phyloP scores from a whole-genome alignment of 2,888 invertebrate genomes.

The Margaritifera margaritifera region DNA sequence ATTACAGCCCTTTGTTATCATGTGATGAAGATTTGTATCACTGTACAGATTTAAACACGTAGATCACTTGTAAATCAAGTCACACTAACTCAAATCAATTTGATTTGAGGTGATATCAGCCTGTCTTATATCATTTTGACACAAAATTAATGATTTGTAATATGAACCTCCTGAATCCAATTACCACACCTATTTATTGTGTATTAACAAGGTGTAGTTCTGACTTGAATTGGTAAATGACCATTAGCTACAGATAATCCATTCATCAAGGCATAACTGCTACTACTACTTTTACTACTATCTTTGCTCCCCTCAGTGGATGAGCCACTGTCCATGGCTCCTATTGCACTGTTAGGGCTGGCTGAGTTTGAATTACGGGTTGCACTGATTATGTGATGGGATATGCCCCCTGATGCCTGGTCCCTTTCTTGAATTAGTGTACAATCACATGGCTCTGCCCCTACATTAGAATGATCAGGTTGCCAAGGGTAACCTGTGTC shows the following conservation, averaged over 20 bases:
- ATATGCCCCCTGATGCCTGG: slow-evolving; percentile 26
- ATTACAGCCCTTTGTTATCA: too few relatives aligned
- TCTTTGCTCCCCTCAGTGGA: slow-evolving; percentile 65
- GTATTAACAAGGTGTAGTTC: slow-evolving; percentile 57
- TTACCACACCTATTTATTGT: slow-evolving; percentile 1
- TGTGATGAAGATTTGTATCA: too few relatives aligned
- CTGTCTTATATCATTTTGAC: too few relatives aligned
- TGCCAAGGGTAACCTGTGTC: slow-evolving; percentile 28
- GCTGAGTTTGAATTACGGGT: slow-evolving; percentile 47
- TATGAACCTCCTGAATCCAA: not conserved
- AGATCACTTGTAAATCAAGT: too few relatives aligned
- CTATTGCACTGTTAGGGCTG: slow-evolving; percentile 59
- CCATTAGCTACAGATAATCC: slow-evolving; percentile 66
- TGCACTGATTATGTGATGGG: slow-evolving; percentile 30
- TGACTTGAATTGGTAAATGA: slow-evolving; percentile 72
- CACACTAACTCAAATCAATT: too few relatives aligned
- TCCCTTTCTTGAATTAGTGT: slow-evolving; percentile 36
- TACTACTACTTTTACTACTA: slow-evolving; percentile 65
- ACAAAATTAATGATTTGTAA: too few relatives aligned
- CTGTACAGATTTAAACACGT: too few relatives aligned
- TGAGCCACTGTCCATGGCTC: slow-evolving; percentile 14
- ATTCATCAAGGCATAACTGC: slow-evolving; percentile 62
- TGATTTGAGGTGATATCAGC: too few relatives aligned
- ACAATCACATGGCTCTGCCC: slow-evolving; percentile 54
- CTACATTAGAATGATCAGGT: slow-evolving; percentile 20